Conservation (phyloP, 2,797 vertebrate species). For the Malacoctenus gilli region DNA sequence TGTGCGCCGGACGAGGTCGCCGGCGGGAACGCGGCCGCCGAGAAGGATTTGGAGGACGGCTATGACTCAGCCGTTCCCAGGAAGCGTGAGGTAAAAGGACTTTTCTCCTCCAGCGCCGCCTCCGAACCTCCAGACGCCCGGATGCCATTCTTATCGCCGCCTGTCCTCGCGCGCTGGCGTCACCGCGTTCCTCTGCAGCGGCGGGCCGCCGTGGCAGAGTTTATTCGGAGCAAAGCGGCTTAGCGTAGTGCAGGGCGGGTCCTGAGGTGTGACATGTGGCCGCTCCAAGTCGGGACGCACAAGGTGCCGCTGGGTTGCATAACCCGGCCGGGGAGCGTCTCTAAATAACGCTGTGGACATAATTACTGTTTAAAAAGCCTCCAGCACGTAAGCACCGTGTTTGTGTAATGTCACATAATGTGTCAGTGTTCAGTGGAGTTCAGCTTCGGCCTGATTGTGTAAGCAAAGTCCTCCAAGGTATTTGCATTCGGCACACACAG, state of each 20-base stretch:
- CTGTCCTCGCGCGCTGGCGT: constrained; percentile 37
- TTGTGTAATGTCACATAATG: background rate
- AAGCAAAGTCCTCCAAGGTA: too few relatives aligned
- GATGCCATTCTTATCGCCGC: constrained; percentile 51
- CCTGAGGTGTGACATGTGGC: constrained; percentile 40
- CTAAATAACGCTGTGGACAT: constrained; percentile 34
- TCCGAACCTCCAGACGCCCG: constrained; percentile 5
- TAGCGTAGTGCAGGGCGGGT: constrained; percentile 49
- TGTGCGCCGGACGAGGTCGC: constrained; percentile 78
- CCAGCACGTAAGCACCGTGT: background rate
- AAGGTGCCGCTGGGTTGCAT: constrained; percentile 31
- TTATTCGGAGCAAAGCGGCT: constrained; percentile 80
- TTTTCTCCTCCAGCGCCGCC: background rate
- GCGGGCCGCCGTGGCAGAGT: constrained; percentile 14
- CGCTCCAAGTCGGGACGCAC: constrained; percentile 14
- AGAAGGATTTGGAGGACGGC: constrained; percentile 60
- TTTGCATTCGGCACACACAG: too few relatives aligned
- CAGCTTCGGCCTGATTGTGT: too few relatives aligned
- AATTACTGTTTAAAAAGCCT: constrained; percentile 15
- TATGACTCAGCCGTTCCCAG: constrained; percentile 74
- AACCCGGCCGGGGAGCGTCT: constrained; percentile 25
- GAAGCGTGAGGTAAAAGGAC: constrained; percentile 80
- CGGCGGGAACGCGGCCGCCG: background rate
- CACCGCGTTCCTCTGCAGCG: constrained; percentile 15
- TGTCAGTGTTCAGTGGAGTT: background rate